Evolutionary conservation across 2,888 invertebrate species (phyloP), one percentile per base, ranked within the genome.

Genomic region (Monochamus alternatus): DNA sequence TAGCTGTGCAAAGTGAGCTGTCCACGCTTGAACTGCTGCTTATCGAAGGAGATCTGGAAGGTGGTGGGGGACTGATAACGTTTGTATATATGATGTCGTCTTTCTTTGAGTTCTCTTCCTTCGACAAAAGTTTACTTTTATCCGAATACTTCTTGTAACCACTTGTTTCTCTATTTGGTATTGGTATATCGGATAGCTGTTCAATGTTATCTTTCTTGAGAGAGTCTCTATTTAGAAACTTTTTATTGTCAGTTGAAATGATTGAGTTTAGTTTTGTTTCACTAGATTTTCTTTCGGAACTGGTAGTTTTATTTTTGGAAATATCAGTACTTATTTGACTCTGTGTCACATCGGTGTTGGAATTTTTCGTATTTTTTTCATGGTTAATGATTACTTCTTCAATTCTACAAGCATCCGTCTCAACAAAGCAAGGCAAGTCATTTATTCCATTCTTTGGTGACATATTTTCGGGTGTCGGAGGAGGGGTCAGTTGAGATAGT

Each of bases 1-100:
- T 93, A 76, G 93, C 93, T 44, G 95, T 95, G 86, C 93, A 93
- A 82, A 93, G 87, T 58, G 91, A 91, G 38, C 91, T 91, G 67
- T 90, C 88, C 76, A 90, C 92, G 77, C 89, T 90, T 44, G 93
- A 93, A 58, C 84, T 84, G 69, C 82, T 81, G 70, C 92, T 91
- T 64, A 87, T 85, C 22, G 83, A 84, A 30, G 85, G 82, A 10
- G 86, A 84, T 55, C 82, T 81, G 5, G 84, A 81, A 32, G 84
- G 80, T 10, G 77, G 77, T 8, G 84, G 82, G 8, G 84, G 84
- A 52, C 80, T 83, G 5, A 84, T 62, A 9, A 82, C 81, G 67
- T 82, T 84, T 7, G 78, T 75, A 58, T 79, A 80, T 22, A 75
- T 63, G 3, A 44, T 14, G 12, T 43, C 31, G 30, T 62, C 62